Conservation (phyloP, 2,797 vertebrate genomes). For the Amblyopsis hoosieri region DNA sequence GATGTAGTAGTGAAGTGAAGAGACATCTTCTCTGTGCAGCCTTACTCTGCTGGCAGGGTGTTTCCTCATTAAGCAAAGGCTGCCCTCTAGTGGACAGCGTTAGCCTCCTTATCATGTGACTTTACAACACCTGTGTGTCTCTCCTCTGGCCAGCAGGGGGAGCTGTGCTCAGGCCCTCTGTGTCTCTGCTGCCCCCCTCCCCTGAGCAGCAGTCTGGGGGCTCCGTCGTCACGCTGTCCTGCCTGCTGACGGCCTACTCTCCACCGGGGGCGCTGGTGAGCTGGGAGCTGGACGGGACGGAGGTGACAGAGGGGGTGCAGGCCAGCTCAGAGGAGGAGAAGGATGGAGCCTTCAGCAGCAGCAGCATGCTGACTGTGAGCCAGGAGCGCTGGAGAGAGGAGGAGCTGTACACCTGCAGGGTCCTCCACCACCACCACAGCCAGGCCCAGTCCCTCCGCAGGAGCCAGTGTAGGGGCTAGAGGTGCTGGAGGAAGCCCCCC, state of each 20-base stretch:
- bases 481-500: slow-evolving; percentile 12
- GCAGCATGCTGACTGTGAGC: slow-evolving; percentile 48
- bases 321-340: slow-evolving; percentile 42
- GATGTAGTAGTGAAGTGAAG: too few species aligned
- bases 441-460: slow-evolving; percentile 5
- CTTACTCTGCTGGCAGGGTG: too few species aligned
- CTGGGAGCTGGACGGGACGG: slow-evolving; percentile 43
- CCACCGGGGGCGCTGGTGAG: slow-evolving; percentile 47
- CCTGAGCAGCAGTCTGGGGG: slow-evolving; percentile 39
- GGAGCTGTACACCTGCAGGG: slow-evolving; percentile 41
- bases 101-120: too few species aligned
- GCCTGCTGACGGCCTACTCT: slow-evolving; percentile 52
- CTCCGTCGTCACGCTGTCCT: slow-evolving; percentile 39
- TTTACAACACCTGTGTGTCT: slow-evolving; percentile 15
- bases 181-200: slow-evolving; percentile 49
- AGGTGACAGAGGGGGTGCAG: slow-evolving; percentile 40
- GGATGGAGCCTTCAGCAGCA: slow-evolving; percentile 40
- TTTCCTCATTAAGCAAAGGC: too few species aligned
- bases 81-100: too few species aligned
- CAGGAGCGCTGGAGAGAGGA: slow-evolving; percentile 27
- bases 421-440: slow-evolving; percentile 19
- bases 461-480: slow-evolving; percentile 40
- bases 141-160: slow-evolving; percentile 39
- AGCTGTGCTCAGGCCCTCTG: slow-evolving; percentile 26
- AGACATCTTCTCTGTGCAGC: too few species aligned